Base-by-base conservation (phyloP, 1,140 invertebrate genomes). In the Frieseomelitta varia region DNA sequence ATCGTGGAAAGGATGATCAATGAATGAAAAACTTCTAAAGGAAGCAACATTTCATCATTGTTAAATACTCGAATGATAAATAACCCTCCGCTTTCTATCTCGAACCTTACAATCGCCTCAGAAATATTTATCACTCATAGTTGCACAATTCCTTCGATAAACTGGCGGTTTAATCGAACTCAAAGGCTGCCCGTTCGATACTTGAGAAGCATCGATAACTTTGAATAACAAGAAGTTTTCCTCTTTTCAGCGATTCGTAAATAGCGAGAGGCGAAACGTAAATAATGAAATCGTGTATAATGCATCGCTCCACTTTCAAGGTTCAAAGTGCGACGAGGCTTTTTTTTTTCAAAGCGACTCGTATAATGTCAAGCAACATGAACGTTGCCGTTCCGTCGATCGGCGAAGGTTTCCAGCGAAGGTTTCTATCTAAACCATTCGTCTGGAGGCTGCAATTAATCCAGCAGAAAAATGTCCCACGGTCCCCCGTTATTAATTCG, bases 371-470 rank as follows among this genome's bases (percentile, higher is more conserved):
- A 6, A 6, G n/a, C n/a, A n/a, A 65, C 15, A 3, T 11, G 11
- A 30, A 21, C 30, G 27, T 10, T 21, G 0, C 19, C 10, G 2
- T 67, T 17, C 10, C 3, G 2, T 30, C 17, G n/a, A 17, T 8
- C 27, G 17, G 0, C 1, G 21, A 21, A 2, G 17, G 11, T 10
- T 30, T 17, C 8, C 11, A 4, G 8, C 30, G 24, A 0, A 24
- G 21, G 6, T n/a, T 19, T 21, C 12, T 0, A 14, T 17, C 24
- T 4, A 0, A 6, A 1, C 4, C 19, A 4, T 67, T 76, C 21
- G 24, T 82, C 75, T 24, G 34, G 34, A 77, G n/a, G 53, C 19
- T n/a, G 73, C 61, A 77, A 82, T 76, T 82, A 77, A 56, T 82
- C 39, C 73, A 3, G 27, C 19, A 63, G 53, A 68, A 68, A 77